Base-by-base conservation (phyloP, 35 echinoderm and acorn worm genomes). In the Anneissia japonica region DNA sequence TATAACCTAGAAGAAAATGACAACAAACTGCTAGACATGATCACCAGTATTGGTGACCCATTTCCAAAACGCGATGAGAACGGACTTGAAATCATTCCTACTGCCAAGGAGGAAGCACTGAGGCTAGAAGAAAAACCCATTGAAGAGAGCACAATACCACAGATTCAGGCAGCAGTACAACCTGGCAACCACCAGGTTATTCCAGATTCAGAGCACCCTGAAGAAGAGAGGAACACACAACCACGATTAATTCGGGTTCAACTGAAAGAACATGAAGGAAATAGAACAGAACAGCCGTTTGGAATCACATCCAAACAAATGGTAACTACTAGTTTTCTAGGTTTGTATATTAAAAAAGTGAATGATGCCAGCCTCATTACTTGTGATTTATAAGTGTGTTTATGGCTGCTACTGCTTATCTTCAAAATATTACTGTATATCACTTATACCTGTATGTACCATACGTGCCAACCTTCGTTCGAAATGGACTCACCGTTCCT, bases 241-340 rank as follows among this genome's bases (percentile, higher is more conserved):
- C 64, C 72, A 17, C 75, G 38, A 51, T 32, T 99, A 73, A 81
- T 99, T 0, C 86, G 82, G 21, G 96, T 99, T 26, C 36, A 45
- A 56, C 38, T 99, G 1, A 72, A 82, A 51, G 96, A 91, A 76
- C 96, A 99, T 73, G 96, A 99, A 55, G 96, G 96, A 0, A 85
- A 86, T 29, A 86, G 83, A 11, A 90, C 86, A 6, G 74, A 89
- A 3, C 89, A 92, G 21, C 96, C 96, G 30, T 99, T 99, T 80
- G 89, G 78, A 40, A 74, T 99, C 10, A 46, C 86, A 43, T 31
- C 80, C 46, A 91, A 86, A 32, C 96, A 99, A 75, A 82, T 99
- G 92, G 96, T 99, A 81, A 89, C 73, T 39, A 77, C 13, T 77
- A 13, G 34, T 35, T 32, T 35, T 1, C 28, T 77, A 32, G 28